Evolutionary conservation across 2,797 vertebrate species (phyloP).

Genomic region (Caiman crocodilus): DNA sequence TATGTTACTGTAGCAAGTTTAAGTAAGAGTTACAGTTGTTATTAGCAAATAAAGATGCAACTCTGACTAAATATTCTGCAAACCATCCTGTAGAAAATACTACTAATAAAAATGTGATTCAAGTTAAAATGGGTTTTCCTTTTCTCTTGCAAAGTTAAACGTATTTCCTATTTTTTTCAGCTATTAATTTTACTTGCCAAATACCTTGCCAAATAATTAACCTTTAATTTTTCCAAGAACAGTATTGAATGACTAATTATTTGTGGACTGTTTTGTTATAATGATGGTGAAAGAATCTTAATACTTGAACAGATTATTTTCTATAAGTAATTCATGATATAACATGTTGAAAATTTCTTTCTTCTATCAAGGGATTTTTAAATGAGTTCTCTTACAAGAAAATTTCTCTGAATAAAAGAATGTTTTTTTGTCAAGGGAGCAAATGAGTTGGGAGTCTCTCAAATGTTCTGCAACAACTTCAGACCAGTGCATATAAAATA

Average conservation of each 20-base stretch:
- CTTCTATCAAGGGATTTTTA: too few relatives aligned
- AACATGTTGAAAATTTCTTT: not conserved
- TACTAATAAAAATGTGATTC: not conserved
- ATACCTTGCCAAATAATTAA: too few relatives aligned
- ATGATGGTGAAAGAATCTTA: not conserved
- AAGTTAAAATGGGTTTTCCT: not conserved
- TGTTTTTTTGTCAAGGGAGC: too few relatives aligned
- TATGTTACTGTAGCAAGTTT: too few relatives aligned
- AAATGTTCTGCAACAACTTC: too few relatives aligned
- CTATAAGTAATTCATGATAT: fast-evolving
- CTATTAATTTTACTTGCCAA: not conserved
- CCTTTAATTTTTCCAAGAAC: not conserved
- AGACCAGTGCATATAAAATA: too few relatives aligned
- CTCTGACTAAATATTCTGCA: too few relatives aligned
- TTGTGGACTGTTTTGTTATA: not conserved
- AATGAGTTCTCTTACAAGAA: too few relatives aligned
- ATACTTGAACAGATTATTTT: not conserved
- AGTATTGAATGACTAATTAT: not conserved
- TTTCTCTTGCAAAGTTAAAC: not conserved
- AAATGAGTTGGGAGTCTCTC: too few relatives aligned
- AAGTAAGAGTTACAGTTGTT: too few relatives aligned
- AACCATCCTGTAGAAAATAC: not conserved
- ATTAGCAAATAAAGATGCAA: too few relatives aligned
- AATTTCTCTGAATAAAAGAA: too few relatives aligned
- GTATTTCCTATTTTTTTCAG: not conserved